These are phyloP conservation scores for Thalassophryne amazonica DNA, from an alignment of 2,797 vertebrate genomes.

Conservation along the genomic window DNA sequence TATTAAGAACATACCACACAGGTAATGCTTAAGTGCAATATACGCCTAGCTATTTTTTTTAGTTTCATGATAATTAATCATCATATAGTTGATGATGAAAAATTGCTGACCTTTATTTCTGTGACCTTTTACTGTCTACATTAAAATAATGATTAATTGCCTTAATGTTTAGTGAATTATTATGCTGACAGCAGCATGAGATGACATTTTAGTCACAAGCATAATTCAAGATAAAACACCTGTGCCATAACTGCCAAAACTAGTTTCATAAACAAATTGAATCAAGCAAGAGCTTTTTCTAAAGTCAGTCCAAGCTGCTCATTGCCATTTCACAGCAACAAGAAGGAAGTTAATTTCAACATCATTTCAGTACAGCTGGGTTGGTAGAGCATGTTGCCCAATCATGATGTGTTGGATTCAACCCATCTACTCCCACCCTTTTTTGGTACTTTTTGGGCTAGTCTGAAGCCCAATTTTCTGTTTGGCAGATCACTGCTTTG, in stretches of 20 bases:
- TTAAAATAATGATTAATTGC: slow-evolving; percentile 51
- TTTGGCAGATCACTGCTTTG: too few relatives aligned
- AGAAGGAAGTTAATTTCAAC: not conserved
- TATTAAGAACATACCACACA: not conserved
- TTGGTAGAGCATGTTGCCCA: too few relatives aligned
- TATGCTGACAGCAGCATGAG: slow-evolving; percentile 40
- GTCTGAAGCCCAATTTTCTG: too few relatives aligned
- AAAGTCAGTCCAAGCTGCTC: not conserved
- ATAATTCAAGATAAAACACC: slow-evolving; percentile 33
- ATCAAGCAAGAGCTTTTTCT: too few relatives aligned
- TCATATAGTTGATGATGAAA: slow-evolving; percentile 28
- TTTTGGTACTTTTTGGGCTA: too few relatives aligned
- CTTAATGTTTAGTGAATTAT: slow-evolving; percentile 33
- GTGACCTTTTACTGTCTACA: slow-evolving; percentile 27
- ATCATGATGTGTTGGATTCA: too few relatives aligned
- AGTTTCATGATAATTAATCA: slow-evolving; percentile 44
- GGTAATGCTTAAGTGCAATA: slow-evolving; percentile 10
- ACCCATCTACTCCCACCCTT: too few relatives aligned
- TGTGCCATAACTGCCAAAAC: slow-evolving; percentile 15
- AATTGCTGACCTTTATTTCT: slow-evolving; percentile 28
- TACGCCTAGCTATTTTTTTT: too few relatives aligned
- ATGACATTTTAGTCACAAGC: slow-evolving; percentile 44
- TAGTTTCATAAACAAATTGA: slow-evolving; percentile 28
- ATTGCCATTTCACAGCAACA: not conserved
- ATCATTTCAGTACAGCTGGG: not conserved